A percentile compares a stretch with the other conserved stretches of the same genome.
phyloP scores from a whole-genome alignment of 2,797 vertebrate genomes.

The Notamacropus eugenii region DNA sequence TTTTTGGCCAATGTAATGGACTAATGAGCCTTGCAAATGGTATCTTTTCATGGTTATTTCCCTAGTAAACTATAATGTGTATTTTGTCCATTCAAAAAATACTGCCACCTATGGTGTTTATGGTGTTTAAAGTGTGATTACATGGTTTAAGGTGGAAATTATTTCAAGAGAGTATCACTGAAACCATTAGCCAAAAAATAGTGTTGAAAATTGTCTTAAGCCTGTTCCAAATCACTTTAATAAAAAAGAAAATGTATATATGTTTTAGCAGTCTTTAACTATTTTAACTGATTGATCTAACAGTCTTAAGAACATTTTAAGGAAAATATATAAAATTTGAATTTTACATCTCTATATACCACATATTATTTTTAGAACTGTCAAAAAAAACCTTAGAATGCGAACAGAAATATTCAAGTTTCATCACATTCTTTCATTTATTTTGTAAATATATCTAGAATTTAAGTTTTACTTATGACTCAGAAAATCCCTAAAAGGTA shows the following conservation, averaged over 20 bases:
- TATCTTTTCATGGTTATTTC: neutral
- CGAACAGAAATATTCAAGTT: neutral
- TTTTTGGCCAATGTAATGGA: neutral
- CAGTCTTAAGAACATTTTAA: neutral
- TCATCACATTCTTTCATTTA: neutral
- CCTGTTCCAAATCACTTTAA: slow-evolving; percentile 23
- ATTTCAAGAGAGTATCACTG: slow-evolving; percentile 18
- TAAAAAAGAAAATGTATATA: neutral
- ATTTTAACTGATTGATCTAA: neutral
- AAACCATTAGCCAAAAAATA: neutral
- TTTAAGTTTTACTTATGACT: neutral
- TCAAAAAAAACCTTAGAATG: neutral
- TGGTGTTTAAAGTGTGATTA: neutral
- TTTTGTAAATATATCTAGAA: neutral
- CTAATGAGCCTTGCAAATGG: neutral
- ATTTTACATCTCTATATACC: neutral
- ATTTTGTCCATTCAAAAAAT: neutral
- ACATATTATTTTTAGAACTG: neutral
- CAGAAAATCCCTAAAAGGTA: neutral
- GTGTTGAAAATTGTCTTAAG: neutral
- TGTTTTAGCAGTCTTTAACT: neutral
- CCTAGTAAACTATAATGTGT: neutral
- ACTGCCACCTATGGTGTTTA: neutral
- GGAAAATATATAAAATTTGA: neutral
- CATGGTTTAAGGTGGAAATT: neutral